Evolutionary conservation across 1,140 invertebrate species (phyloP), one percentile per base, ranked within the genome.

Genomic region (Lordiphosa stackelbergi): DNA sequence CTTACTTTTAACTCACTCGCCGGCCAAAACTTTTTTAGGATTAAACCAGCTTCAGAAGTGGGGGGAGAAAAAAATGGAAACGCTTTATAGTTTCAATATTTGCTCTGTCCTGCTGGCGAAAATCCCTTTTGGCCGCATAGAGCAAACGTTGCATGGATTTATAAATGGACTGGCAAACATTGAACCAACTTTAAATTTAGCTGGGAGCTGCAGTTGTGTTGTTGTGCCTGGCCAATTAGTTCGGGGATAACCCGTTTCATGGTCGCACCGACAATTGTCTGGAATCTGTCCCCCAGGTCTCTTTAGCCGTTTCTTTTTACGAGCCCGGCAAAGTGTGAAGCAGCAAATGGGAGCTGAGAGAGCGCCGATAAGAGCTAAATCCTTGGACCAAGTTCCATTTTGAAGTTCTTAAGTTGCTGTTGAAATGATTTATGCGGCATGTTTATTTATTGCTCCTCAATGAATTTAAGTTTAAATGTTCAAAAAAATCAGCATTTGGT

Each of bases 401-500:
- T 36, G 40, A 61, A 41, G 51, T 54, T 40, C 61, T 41, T 56
- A 74, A 74, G 54, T 69, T 73, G 53, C 42, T 47, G 65, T 35
- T 59, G 40, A 73, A 74, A 73, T 73, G 71, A 73, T 73, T 73
- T 73, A 73, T 74, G 71, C 42, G 54, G 54, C 65, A 42, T 65
- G 53, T 69, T 73, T 73, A 74, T 73, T 73, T 73, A 73, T 73
- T 54, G 71, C 71, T 69, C 71, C 71, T 74, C 60, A 56, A 74
- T 74, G 71, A 70, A 73, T 74, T 35, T 56, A 57, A 63, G 74
- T 73, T 74, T 56, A 65, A 69, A 73, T 73, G 66, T 69, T 59
- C 7, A n/a, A 13, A n/a, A 49, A 46, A 22, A 48, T 36, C 34
- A 54, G 37, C 31, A 36, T 52, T 48, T 41, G 42, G 53, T 12